Evolutionary conservation across 2,888 invertebrate species (phyloP).

Genomic region (Drosophila heteroneura): DNA sequence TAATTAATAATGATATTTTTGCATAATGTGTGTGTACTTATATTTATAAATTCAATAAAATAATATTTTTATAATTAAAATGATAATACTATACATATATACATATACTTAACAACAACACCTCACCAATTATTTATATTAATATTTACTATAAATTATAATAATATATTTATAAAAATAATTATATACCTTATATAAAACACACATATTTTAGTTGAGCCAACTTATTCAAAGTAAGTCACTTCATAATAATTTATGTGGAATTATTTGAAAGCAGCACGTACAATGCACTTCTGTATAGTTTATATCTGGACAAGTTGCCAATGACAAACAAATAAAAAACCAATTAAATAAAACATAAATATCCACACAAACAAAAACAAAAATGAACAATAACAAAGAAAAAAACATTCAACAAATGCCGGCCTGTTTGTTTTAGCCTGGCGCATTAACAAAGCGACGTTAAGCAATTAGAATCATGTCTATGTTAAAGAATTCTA

Average conservation of each 20-base stretch:
- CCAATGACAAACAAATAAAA: not conserved
- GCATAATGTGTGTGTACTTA: no score
- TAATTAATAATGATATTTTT: no score
- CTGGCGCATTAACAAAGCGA: conserved; percentile 7
- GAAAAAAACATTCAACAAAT: conserved; percentile 1
- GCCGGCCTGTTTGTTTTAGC: conserved; percentile 4
- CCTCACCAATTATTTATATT: no score
- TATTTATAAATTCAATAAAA: no score
- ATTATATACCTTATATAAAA: not conserved
- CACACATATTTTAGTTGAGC: not conserved
- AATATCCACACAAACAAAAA: not conserved
- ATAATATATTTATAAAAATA: not conserved
- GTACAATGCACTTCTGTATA: not conserved
- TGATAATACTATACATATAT: no score
- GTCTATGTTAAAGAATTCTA: conserved; percentile 52
- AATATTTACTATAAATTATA: not conserved
- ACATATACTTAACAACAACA: not conserved
- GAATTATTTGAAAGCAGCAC: not conserved
- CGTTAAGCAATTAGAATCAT: conserved; percentile 41
- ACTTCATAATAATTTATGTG: not conserved
- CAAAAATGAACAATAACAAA: not conserved
- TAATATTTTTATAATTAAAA: no score
- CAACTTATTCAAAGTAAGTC: not conserved
- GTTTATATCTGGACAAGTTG: not conserved
- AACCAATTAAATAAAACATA: not conserved